phyloP scores from a whole-genome alignment of 2,888 invertebrate species.

The Gymnosoma rotundatum region DNA sequence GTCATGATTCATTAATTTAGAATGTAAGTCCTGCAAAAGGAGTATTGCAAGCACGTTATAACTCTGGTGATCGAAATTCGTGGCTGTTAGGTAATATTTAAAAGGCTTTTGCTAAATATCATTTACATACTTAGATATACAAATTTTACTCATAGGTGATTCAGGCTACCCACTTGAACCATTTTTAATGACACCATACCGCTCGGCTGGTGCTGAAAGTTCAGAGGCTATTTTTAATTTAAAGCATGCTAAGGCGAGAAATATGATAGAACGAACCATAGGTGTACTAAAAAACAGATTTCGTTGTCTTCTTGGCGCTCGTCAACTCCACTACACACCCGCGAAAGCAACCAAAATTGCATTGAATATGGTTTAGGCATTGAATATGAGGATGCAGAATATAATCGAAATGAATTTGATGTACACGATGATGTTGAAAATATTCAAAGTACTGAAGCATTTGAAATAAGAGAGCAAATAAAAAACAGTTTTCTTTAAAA shows the following conservation, averaged over 20 bases:
- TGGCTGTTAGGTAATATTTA: neutral
- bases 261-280: no score
- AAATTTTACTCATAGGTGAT: neutral
- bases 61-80: neutral
- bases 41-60: neutral
- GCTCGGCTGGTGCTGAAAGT: constrained; percentile 20
- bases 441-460: no score
- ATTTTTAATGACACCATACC: constrained; percentile 26
- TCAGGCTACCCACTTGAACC: constrained; percentile 11
- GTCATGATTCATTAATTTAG: neutral
- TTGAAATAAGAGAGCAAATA: no score
- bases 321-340: no score
- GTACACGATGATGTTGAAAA: no score
- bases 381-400: neutral
- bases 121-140: neutral
- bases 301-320: no score
- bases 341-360: neutral
- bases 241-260: no score
- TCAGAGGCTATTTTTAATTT: neutral
- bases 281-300: no score
- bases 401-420: neutral
- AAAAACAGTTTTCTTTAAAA: no score
- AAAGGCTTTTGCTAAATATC: neutral
- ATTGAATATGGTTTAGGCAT: constrained; percentile 16
- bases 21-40: neutral